phyloP scores from a whole-genome alignment of 2,113 vertebrate genomes.

The Callithrix jacchus region DNA sequence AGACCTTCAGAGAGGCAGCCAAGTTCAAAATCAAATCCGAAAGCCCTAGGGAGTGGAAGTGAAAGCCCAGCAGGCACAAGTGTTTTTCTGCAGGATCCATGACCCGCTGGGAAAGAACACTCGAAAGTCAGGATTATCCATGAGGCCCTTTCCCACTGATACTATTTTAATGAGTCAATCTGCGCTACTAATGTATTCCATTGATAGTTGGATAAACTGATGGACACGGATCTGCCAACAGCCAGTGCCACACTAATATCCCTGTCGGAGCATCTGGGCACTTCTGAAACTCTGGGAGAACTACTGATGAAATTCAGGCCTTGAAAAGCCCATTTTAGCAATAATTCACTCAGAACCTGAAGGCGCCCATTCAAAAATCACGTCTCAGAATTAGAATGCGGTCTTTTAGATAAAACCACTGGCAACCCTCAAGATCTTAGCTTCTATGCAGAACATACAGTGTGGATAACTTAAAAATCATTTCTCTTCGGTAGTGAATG shows the following conservation, averaged over 20 bases:
- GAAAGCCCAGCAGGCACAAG: background rate
- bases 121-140: background rate
- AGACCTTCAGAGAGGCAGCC: background rate
- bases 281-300: background rate
- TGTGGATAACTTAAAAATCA: background rate
- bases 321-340: background rate
- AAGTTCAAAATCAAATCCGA: background rate
- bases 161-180: background rate
- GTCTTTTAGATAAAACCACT: background rate
- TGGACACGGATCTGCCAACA: background rate
- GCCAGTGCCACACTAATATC: background rate
- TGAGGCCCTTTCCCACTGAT: background rate
- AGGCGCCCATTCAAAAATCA: background rate
- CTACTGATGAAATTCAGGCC: background rate
- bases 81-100: background rate
- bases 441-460: background rate
- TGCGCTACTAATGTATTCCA: background rate
- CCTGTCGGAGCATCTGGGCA: background rate
- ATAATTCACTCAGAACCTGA: background rate
- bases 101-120: background rate
- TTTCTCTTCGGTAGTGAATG: background rate
- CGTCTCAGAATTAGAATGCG: background rate
- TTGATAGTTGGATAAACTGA: background rate
- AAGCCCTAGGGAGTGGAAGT: background rate
- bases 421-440: background rate